Percentiles rank a stretch among this genome's conserved stretches.
Evolutionary conservation across 2,888 invertebrate genomes (phyloP).

Genomic region (Stramonita haemastoma): DNA sequence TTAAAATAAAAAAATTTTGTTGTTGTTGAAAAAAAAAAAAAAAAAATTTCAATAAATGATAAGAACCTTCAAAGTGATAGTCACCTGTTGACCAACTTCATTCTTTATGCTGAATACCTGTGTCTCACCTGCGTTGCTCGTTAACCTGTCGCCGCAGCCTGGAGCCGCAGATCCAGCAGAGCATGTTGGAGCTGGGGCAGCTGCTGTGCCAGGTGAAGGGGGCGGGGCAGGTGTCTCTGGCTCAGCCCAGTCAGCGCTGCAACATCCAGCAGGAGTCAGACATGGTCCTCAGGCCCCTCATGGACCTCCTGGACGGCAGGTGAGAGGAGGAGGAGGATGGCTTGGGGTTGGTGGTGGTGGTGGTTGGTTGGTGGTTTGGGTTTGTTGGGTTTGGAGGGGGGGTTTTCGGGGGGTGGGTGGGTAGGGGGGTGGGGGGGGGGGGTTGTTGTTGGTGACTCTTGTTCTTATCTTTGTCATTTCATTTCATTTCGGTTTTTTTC

Average conservation of each 20-base stretch:
- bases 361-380: background rate
- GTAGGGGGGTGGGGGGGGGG: background rate
- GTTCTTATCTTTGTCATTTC: no score
- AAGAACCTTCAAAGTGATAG: no score
- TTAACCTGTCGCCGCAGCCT: constrained; percentile 81
- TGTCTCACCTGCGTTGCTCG: background rate
- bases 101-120: no score
- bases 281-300: constrained; percentile 93
- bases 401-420: no score
- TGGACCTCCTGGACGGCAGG: constrained; percentile 87
- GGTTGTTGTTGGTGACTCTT: no score
- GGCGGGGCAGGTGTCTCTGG: constrained; percentile 86
- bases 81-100: no score
- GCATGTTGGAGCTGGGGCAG: constrained; percentile 94
- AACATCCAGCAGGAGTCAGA: constrained; percentile 87
- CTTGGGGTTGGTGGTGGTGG: background rate
- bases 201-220: constrained; percentile 86
- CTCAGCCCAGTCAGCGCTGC: constrained; percentile 78
- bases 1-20: no score
- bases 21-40: no score
- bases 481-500: background rate
- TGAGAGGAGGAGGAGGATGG: constrained; percentile 42
- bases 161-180: constrained; percentile 93
- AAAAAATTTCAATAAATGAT: no score
- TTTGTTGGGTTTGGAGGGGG: background rate